Conservation (phyloP, 2,797 vertebrate species). For the Scleropages formosus region DNA sequence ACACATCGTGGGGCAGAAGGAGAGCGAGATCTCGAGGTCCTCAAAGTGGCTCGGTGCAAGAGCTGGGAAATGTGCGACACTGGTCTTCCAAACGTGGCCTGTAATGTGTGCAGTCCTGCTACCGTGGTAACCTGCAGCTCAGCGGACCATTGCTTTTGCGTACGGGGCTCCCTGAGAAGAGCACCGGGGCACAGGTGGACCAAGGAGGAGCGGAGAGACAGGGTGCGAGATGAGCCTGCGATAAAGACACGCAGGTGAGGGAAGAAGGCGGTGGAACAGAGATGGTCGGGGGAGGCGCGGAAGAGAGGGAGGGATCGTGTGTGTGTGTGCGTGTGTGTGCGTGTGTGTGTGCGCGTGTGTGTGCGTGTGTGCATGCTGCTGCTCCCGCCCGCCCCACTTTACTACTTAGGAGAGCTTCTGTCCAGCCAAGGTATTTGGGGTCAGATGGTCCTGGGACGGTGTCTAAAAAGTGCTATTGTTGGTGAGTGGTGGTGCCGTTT, state of each 20-base stretch:
- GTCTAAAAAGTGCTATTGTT: slow-evolving; percentile 51
- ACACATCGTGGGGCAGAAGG: too few species aligned
- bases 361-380: slow-evolving; percentile 21
- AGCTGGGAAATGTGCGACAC: not conserved
- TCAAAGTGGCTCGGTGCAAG: too few species aligned
- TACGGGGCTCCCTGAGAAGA: not conserved
- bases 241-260: slow-evolving; percentile 36
- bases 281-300: slow-evolving; percentile 33
- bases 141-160: slow-evolving; percentile 24
- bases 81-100: slow-evolving; percentile 16
- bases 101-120: slow-evolving; percentile 15
- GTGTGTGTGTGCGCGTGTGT: slow-evolving; percentile 18
- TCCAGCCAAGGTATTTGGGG: slow-evolving; percentile 42
- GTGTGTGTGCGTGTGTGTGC: too few species aligned
- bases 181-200: slow-evolving; percentile 29
- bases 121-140: slow-evolving; percentile 16
- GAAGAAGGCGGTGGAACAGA: slow-evolving; percentile 28
- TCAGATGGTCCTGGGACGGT: slow-evolving; percentile 35
- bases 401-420: slow-evolving; percentile 47
- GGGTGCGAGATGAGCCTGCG: slow-evolving; percentile 45
- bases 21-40: too few species aligned
- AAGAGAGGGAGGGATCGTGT: slow-evolving; percentile 33
- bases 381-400: slow-evolving; percentile 36
- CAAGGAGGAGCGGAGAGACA: slow-evolving; percentile 60
- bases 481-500: slow-evolving; percentile 42